A percentile compares a stretch with the other conserved stretches of the same genome.
These are phyloP conservation scores for Festucalex cinctus DNA, from an alignment of 2,113 vertebrate species.

Conservation along the genomic window DNA sequence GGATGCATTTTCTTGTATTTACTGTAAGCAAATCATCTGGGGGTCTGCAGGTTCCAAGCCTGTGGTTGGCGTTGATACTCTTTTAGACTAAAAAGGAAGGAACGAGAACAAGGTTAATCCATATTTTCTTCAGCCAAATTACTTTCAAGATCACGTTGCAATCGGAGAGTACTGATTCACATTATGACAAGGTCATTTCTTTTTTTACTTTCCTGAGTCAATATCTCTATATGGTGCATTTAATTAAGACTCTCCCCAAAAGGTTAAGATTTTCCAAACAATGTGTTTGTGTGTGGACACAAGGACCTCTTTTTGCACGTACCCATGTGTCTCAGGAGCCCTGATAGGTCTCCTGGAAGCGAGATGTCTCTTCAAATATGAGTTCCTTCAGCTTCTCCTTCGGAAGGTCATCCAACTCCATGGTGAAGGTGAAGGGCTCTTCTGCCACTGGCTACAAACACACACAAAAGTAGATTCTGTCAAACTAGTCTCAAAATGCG, in stretches of 20 bases:
- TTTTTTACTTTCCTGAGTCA: neutral
- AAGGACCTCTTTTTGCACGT: slow-evolving; percentile 1
- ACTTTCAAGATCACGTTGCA: neutral
- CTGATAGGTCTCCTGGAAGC: slow-evolving; percentile 80
- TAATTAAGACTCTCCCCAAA: no score
- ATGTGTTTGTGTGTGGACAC: neutral
- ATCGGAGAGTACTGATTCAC: neutral
- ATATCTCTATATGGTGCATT: no score
- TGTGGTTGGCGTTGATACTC: slow-evolving; percentile 40
- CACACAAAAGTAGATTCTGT: neutral
- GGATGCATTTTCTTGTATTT: slow-evolving; percentile 60
- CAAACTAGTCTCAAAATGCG: neutral
- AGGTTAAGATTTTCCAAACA: no score
- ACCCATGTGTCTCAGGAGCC: slow-evolving; percentile 70
- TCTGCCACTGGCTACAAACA: slow-evolving; percentile 79
- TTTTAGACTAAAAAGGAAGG: slow-evolving; percentile 29
- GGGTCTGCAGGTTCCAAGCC: slow-evolving; percentile 59
- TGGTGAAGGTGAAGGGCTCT: slow-evolving; percentile 85
- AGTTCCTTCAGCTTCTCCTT: slow-evolving; percentile 88
- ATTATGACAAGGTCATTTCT: neutral
- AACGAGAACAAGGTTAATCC: neutral
- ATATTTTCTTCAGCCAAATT: neutral
- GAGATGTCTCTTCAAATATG: slow-evolving; percentile 84
- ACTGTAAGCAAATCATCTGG: slow-evolving; percentile 37
- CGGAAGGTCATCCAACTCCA: slow-evolving; percentile 86